Evolutionary conservation across 2,113 vertebrate genomes (phyloP).

Genomic region (Megalops atlanticus): DNA sequence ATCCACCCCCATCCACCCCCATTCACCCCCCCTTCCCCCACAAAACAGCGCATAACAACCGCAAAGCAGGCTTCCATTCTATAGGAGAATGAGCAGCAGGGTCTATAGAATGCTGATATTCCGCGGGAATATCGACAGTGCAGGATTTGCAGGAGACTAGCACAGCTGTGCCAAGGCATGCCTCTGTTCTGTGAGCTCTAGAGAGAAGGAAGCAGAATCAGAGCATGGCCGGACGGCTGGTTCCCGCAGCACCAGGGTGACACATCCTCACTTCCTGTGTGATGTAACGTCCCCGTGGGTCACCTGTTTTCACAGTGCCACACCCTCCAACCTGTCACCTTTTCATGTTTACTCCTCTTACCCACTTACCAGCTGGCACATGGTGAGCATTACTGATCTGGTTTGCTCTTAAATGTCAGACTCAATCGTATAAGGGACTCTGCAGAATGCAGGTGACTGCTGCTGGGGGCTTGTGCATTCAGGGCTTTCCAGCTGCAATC

Average conservation of each 20-base stretch:
- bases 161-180: slow-evolving; percentile 13
- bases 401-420: not conserved
- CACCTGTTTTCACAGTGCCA: not conserved
- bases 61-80: not conserved
- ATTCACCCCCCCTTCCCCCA: not conserved
- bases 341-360: not conserved
- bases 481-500: not conserved
- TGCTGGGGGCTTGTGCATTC: not conserved
- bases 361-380: not conserved
- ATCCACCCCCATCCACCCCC: not conserved
- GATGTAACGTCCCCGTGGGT: not conserved
- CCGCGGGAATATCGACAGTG: slow-evolving; percentile 6
- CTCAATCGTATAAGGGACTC: not conserved
- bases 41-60: not conserved
- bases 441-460: not conserved
- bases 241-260: not conserved
- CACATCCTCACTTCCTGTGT: not conserved
- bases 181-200: not conserved
- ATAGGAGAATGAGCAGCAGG: not conserved
- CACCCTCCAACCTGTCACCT: not conserved
- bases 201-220: not conserved
- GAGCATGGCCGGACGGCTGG: not conserved
- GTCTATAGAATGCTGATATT: slow-evolving; percentile 19
- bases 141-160: not conserved
- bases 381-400: not conserved